Evolutionary conservation across 2,113 vertebrate genomes (phyloP), one percentile per base, ranked within the genome.

Genomic region (Regulus satrapa): DNA sequence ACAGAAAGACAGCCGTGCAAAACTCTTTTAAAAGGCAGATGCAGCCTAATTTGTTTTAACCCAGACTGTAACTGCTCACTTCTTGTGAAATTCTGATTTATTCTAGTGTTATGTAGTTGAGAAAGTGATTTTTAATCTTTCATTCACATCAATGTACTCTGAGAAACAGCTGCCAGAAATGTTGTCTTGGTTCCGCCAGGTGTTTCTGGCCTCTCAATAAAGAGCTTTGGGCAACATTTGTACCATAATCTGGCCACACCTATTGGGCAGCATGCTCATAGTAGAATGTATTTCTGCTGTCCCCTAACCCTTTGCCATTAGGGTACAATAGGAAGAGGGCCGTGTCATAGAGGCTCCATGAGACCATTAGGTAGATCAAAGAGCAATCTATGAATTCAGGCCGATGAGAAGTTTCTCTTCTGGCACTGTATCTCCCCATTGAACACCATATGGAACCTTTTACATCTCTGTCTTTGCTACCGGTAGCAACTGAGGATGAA

Each of bases 371-470:
- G 43, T 52, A 43, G 12, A 51, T 61, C 79, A 84, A 74, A 91
- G 83, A 67, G 23, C 40, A 58, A 18, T 25, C 63, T 80, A 20
- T 73, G 80, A 48, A 24, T 72, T 91, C 84, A 78, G 69, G 77
- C 31, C 0, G 0, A 71, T 5, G 48, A 40, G 46, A 51, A 28
- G 0, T 63, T 92, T 93, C 20, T 92, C 41, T 80, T 84, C 56
- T 92, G 80, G 76, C 68, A 40, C n/a, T 71, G 25, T 43, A 20
- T 85, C 58, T 94, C 71, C 76, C 41, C 46, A 13, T 6, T 17
- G 11, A 74, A 91, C 71, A 85, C 66, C 86, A 85, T 95, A 95
- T 64, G 89, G 80, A 91, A 79, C 20, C 56, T 20, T 91, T 94
- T 91, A 79, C n/a, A 49, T 41, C 68, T 77, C 85, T 40, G 16